Conservation (phyloP, 2,888 invertebrate species). For the Eueremaeus valkanovi region DNA sequence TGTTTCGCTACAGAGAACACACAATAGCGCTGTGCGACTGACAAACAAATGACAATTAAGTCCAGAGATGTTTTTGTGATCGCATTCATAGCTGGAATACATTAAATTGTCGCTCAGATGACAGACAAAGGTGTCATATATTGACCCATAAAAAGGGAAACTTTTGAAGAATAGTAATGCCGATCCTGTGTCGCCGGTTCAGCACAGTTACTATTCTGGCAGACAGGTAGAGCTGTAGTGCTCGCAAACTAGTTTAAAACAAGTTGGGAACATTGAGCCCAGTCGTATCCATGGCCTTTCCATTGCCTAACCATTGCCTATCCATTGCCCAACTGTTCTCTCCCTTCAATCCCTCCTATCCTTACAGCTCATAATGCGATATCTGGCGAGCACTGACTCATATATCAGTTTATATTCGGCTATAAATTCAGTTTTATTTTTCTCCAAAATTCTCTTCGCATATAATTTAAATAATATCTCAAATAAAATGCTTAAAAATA, state of each 20-base stretch:
- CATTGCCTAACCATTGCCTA: neutral
- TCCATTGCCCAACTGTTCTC: neutral
- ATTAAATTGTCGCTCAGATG: conserved; percentile 5
- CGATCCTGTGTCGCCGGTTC: neutral
- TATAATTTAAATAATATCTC: no score
- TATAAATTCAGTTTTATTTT: no score
- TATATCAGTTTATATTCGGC: no score
- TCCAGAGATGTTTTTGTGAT: conserved; percentile 1
- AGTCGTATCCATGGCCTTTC: neutral
- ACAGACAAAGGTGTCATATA: conserved; percentile 22
- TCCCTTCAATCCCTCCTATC: neutral
- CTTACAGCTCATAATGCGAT: conserved; percentile 25
- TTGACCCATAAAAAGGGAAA: conserved; percentile 13
- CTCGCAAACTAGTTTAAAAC: neutral
- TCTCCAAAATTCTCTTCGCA: no score
- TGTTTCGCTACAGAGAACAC: conserved; percentile 14
- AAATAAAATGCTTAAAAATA: no score
- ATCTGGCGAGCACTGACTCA: conserved; percentile 27
- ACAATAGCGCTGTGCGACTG: neutral
- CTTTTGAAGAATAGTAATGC: neutral
- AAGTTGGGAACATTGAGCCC: neutral
- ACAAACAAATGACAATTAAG: conserved; percentile 2
- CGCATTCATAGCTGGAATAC: neutral
- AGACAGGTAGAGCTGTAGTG: conserved; percentile 7
- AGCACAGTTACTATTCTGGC: neutral